These are phyloP conservation scores for Acleris cristana DNA, from an alignment of 2,888 invertebrate species.

Conservation along the genomic window DNA sequence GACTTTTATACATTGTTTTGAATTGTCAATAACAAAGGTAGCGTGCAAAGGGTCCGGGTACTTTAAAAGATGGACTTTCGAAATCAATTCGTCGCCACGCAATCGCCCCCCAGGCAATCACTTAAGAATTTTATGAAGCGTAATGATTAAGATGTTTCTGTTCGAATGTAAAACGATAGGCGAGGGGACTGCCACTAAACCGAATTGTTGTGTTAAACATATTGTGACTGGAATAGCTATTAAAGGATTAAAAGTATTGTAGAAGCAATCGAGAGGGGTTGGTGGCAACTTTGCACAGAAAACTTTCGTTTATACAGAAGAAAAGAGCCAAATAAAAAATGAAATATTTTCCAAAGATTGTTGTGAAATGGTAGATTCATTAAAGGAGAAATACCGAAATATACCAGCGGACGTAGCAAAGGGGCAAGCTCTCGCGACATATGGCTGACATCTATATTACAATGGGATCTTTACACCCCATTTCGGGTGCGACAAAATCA, in stretches of 20 bases:
- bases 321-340: not conserved
- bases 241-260: slow-evolving; percentile 66
- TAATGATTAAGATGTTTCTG: slow-evolving; percentile 82
- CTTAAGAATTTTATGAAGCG: slow-evolving; percentile 82
- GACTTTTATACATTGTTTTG: no score
- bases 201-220: slow-evolving; percentile 66
- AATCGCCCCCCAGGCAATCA: slow-evolving; percentile 75
- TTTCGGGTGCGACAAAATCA: slow-evolving; percentile 80
- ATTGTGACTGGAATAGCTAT: slow-evolving; percentile 78
- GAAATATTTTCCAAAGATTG: not conserved
- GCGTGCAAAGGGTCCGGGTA: slow-evolving; percentile 51
- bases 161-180: slow-evolving; percentile 62
- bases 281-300: slow-evolving; percentile 33
- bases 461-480: slow-evolving; percentile 80
- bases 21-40: slow-evolving; percentile 17
- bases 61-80: slow-evolving; percentile 74
- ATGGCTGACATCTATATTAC: slow-evolving; percentile 78
- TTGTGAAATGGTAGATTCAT: slow-evolving; percentile 1
- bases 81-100: slow-evolving; percentile 78
- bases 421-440: slow-evolving; percentile 62
- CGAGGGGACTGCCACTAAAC: slow-evolving; percentile 52
- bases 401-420: slow-evolving; percentile 38
- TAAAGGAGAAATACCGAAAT: slow-evolving; percentile 8
- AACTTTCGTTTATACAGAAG: not conserved
- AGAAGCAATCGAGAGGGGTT: slow-evolving; percentile 41